Evolutionary conservation across 2,797 vertebrate species (phyloP).

Genomic region (Sebastes miniatus): DNA sequence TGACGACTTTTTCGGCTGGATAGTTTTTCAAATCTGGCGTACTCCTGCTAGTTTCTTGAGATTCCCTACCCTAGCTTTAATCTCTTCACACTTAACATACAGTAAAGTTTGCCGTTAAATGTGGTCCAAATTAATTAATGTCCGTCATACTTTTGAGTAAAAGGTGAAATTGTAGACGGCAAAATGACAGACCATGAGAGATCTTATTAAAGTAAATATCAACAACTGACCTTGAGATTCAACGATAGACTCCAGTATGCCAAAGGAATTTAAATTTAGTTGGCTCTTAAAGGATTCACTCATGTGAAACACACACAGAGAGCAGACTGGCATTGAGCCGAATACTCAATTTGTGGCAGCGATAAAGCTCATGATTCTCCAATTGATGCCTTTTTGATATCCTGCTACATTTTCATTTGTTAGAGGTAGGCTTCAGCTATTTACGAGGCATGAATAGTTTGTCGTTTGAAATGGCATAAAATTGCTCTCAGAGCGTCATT

Average conservation of each 20-base stretch:
- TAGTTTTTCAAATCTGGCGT: neutral
- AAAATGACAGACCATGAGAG: neutral
- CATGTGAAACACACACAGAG: slow-evolving; percentile 9
- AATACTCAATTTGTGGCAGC: slow-evolving; percentile 18
- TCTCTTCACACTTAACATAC: neutral
- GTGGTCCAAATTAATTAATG: neutral
- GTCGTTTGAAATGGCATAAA: slow-evolving; percentile 24
- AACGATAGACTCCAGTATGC: neutral
- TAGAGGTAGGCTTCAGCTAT: slow-evolving; percentile 1
- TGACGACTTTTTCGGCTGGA: too few relatives aligned
- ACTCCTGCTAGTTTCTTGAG: neutral
- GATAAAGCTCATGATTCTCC: slow-evolving; percentile 9
- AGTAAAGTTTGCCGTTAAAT: neutral
- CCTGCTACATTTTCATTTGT: neutral
- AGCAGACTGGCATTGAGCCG: slow-evolving; percentile 23
- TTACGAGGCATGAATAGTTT: slow-evolving; percentile 22
- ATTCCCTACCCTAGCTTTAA: neutral
- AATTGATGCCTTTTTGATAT: slow-evolving; percentile 4
- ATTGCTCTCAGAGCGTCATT: slow-evolving; percentile 2
- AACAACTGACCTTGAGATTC: slow-evolving; percentile 34
- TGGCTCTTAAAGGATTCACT: slow-evolving; percentile 13
- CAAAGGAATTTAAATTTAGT: slow-evolving; percentile 7
- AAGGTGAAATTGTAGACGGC: neutral
- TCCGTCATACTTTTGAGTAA: neutral
- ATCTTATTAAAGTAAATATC: slow-evolving; percentile 35